Base-by-base conservation (phyloP, 2,113 vertebrate species). In the Albula goreensis region DNA sequence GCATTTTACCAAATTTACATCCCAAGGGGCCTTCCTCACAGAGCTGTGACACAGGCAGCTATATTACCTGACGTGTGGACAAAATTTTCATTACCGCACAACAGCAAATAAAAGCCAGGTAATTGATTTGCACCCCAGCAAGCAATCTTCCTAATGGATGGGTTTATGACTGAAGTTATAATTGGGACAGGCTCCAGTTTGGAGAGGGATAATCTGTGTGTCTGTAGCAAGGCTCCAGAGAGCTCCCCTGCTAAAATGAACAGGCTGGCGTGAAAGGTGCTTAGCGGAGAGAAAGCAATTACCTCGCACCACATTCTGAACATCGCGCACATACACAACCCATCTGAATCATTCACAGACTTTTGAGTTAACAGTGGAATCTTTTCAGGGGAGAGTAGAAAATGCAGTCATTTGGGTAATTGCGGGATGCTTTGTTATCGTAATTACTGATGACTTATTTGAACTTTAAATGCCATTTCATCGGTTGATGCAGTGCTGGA, bases 101-200 rank as follows among this genome's bases (percentile, higher is more conserved):
- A 31, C 70, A 31, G 70, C 70, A 74, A 74, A 74, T 74, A 74
- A 74, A 74, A 74, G 70, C 22, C 70, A 74, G 70, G n/a, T 74
- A 74, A 74, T 74, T 74, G n/a, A 74, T 74, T 19, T 74, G 70
- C 70, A 31, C 22, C n/a, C 19, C 70, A 31, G 70, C n/a, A 74
- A 74, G 70, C 70, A 74, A 74, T 74, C n/a, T 74, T 74, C 70
- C n/a, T 74, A 74, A 74, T 74, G 22, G n/a, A 74, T 74, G 22
- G n/a, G 70, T 74, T 74, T 74, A 74, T 31, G 70, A 74, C 70
- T 74, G 70, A 31, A 74, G 70, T 74, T 74, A 74, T 74, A 25
- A 74, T 74, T 74, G 25, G 70, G 70, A 74, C 70, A 74, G 70
- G 70, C 70, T 31, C n/a, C 70, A 74, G 70, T 74, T n/a, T 25